Conservation (phyloP, 1,140 invertebrate species). For the Polypedilum pembai region DNA sequence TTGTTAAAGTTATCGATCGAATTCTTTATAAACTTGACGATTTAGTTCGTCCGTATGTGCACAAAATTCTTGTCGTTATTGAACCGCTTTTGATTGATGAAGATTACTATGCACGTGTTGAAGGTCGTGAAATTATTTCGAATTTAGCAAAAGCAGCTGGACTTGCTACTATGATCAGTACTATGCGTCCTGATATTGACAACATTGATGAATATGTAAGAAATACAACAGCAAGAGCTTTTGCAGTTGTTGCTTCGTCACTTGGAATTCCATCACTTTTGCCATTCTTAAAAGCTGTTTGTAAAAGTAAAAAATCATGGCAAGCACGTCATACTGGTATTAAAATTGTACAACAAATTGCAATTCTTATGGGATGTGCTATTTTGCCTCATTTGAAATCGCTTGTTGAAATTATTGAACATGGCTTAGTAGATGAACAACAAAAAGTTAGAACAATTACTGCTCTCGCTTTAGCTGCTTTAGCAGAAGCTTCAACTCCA, state of each 20-base stretch:
- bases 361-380: constrained; percentile 99
- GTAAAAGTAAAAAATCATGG: constrained; percentile 99
- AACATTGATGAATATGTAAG: constrained; percentile 99
- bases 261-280: constrained; percentile 95
- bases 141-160: constrained; percentile 99
- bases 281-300: constrained; percentile 98
- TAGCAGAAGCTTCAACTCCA: constrained; percentile 96
- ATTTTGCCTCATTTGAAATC: constrained; percentile 97
- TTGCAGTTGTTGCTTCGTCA: constrained; percentile 98
- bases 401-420: constrained; percentile 99
- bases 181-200: constrained; percentile 99
- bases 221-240: constrained; percentile 97
- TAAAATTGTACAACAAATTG: constrained; percentile 99
- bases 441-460: constrained; percentile 95
- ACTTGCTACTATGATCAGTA: constrained; percentile 99
- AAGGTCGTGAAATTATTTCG: constrained; percentile 98
- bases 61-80: constrained; percentile 99
- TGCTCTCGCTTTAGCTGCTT: constrained; percentile 93
- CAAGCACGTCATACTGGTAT: constrained; percentile 99
- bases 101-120: constrained; percentile 99
- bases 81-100: constrained; percentile 98
- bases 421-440: constrained; percentile 82
- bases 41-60: constrained; percentile 96
- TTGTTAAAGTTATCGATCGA: constrained; percentile 99
- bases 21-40: constrained; percentile 99